These are phyloP conservation scores for Apotomis turbidana DNA, from an alignment of 2,888 invertebrate species.

Conservation along the genomic window DNA sequence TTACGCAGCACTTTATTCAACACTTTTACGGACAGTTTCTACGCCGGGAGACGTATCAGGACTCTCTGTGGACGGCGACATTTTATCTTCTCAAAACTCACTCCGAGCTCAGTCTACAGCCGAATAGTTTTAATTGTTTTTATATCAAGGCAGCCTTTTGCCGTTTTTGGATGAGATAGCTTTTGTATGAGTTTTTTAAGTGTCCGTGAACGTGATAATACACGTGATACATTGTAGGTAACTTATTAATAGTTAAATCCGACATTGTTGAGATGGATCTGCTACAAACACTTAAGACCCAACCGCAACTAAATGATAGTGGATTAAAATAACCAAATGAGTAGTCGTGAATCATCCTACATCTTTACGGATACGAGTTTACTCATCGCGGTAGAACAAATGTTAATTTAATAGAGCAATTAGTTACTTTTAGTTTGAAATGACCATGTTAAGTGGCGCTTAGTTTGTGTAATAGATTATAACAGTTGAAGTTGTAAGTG, in stretches of 20 bases:
- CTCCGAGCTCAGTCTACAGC: no score
- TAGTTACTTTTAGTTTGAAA: slow-evolving; percentile 16
- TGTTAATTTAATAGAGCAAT: slow-evolving; percentile 28
- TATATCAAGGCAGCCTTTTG: no score
- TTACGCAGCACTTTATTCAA: no score
- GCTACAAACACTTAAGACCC: slow-evolving; percentile 19
- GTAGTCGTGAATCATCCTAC: slow-evolving; percentile 29
- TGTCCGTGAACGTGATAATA: no score
- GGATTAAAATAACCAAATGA: slow-evolving; percentile 38
- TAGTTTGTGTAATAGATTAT: neutral
- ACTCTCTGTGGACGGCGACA: no score
- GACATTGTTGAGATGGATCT: slow-evolving; percentile 18
- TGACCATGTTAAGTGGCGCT: slow-evolving; percentile 24
- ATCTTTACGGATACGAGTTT: slow-evolving; percentile 14
- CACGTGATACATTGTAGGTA: neutral
- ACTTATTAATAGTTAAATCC: neutral
- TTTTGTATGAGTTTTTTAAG: no score
- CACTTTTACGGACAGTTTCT: no score
- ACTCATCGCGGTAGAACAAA: slow-evolving; percentile 35
- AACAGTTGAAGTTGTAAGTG: neutral
- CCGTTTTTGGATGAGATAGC: no score
- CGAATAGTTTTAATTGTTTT: no score
- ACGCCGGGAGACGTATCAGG: no score
- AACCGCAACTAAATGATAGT: slow-evolving; percentile 36
- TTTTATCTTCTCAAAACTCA: no score